Evolutionary conservation across 2,797 vertebrate species (phyloP), one percentile per base, ranked within the genome.

Genomic region (Mionectes olivaceus): DNA sequence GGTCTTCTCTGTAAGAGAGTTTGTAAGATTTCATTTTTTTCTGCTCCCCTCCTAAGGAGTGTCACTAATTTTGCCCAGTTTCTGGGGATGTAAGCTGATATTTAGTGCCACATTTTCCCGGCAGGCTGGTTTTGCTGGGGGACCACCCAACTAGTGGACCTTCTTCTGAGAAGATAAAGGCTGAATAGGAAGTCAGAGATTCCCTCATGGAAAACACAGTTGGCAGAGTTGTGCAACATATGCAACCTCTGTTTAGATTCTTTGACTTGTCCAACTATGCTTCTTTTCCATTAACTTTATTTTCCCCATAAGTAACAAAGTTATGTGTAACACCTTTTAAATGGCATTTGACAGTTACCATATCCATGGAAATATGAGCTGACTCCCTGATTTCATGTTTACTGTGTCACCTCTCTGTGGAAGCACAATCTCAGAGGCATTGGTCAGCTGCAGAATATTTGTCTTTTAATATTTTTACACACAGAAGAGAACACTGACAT

Each of bases 401-500:
- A 25, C 87, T 78, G 63, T 90, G 85, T 84, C 93, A 84, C 85
- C n/a, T 91, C 77, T 35, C 85, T 44, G 43, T 44, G 90, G 93
- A 89, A 91, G 44, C 55, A n/a, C 2, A 71, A 69, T 68, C 89
- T 73, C 35, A 68, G 53, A 77, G 84, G 23, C 76, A 27, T 39
- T 35, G 85, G 27, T 37, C 65, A 75, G 27, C 9, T 14, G 27
- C 50, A 50, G 82, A 93, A 33, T 69, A 65, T 81, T 95, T 92
- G 55, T 60, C 85, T 89, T 91, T 67, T 23, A 24, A 74, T 69
- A 71, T 39, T 30, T 85, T 53, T 33, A n/a, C 28, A 27, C 50
- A 96, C 69, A 96, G 63, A 93, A 53, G 87, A 63, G 63, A 56
- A 57, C 87, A 94, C 55, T 96, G 87, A 96, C 76, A 49, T 19